Evolutionary conservation across 2,113 vertebrate genomes (phyloP), one percentile per base, ranked within the genome.

Genomic region (Otus sunia): DNA sequence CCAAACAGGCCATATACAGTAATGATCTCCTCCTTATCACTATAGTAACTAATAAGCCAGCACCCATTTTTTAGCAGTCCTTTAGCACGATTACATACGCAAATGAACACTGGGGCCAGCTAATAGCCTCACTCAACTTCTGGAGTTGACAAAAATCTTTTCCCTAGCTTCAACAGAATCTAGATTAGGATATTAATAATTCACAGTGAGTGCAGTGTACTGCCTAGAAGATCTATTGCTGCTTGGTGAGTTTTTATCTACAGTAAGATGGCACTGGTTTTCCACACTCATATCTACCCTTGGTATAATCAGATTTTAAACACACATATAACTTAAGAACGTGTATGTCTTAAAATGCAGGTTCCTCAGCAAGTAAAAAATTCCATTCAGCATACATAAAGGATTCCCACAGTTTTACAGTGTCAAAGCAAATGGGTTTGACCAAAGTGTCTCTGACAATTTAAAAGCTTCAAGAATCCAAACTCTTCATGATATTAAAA

Each of bases 31-130:
- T 79, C 34, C 47, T 89, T 80, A 25, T 63, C 27, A 39, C 39
- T 49, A 5, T 10, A 60, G 34, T 45, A 79, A 73, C 49, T 41
- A 62, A n/a, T 10, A 79, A 91, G 45, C 10, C 56, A 92, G 62
- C 19, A 50, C 27, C 37, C 49, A 32, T 62, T 66, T 86, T 87
- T 91, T 56, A 81, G 3, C 63, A 49, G 37, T 62, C 63, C 43
- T 81, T 74, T 41, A n/a, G n/a, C 4, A 0, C 45, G 29, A 72
- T 77, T 76, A 59, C 0, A 1, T 18, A 50, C 0, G 0, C 29
- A 78, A 32, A n/a, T 3, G 18, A 87, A 82, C 36, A 43, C 20
- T 36, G 39, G 27, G 55, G 21, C 62, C 88, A 88, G 47, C 52
- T 91, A 37, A 55, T 5, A 85, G 29, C 21, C 47, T 89, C 30